A percentile compares a stretch with the other conserved stretches of the same genome.
These are phyloP conservation scores for Corapipo altera DNA, from an alignment of 2,113 vertebrate genomes.

Conservation along the genomic window DNA sequence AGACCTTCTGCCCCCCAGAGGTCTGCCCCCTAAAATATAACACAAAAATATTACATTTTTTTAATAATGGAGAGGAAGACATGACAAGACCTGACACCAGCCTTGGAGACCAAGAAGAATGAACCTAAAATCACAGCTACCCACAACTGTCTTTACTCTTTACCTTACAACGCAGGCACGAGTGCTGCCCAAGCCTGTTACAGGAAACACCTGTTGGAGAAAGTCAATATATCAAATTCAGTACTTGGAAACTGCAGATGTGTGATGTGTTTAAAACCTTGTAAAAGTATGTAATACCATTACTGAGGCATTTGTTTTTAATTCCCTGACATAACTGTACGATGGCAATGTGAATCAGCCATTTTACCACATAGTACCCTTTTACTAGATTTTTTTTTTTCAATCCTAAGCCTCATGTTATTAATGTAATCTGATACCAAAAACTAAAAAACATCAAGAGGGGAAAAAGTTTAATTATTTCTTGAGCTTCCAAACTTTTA, in stretches of 20 bases:
- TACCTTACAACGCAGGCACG: constrained; percentile 98
- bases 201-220: constrained; percentile 89
- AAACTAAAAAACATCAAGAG: neutral
- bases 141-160: neutral
- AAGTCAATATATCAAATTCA: neutral
- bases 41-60: neutral
- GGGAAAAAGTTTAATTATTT: neutral
- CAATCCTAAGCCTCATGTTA: neutral
- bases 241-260: neutral
- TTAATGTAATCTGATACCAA: neutral
- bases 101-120: neutral
- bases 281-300: neutral
- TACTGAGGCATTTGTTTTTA: neutral
- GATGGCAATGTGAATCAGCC: neutral
- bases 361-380: neutral
- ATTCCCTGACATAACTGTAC: neutral
- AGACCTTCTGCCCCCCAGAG: neutral
- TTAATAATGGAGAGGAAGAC: neutral
- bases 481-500: neutral
- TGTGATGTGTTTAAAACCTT: neutral
- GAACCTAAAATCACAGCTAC: neutral
- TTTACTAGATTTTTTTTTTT: neutral
- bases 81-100: neutral
- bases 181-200: constrained; percentile 95
- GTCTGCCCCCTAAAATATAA: neutral